phyloP scores from a whole-genome alignment of 2,113 vertebrate species.

The Bos indicus region DNA sequence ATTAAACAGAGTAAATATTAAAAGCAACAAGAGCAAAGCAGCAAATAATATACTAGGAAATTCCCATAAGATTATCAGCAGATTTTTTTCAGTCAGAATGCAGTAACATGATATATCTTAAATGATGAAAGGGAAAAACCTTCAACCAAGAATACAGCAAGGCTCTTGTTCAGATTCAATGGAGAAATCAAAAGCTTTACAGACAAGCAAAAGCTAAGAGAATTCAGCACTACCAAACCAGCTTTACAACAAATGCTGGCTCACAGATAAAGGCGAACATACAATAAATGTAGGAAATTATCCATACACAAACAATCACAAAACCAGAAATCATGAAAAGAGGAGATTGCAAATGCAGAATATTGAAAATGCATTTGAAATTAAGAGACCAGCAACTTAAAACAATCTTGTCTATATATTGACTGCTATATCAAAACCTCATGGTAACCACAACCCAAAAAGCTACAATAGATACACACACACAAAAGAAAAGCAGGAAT shows the following conservation, averaged over 20 bases:
- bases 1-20: not conserved
- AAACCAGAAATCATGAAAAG: not conserved
- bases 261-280: not conserved
- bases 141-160: not conserved
- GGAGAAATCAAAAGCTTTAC: not conserved
- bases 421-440: not conserved
- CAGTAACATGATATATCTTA: not conserved
- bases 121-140: not conserved
- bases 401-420: not conserved
- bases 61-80: not conserved
- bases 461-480: not conserved
- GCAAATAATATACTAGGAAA: not conserved
- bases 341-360: not conserved
- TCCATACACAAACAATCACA: not conserved
- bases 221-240: not conserved
- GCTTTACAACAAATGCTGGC: not conserved
- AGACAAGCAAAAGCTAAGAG: not conserved
- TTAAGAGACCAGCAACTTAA: not conserved
- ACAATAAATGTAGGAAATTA: not conserved
- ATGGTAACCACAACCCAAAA: not conserved
- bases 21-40: not conserved
- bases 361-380: not conserved
- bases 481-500: not conserved
- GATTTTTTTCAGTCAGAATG: not conserved
- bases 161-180: not conserved